Conservation (phyloP, 2,888 invertebrate genomes). For the Dicranocentrus wangi region DNA sequence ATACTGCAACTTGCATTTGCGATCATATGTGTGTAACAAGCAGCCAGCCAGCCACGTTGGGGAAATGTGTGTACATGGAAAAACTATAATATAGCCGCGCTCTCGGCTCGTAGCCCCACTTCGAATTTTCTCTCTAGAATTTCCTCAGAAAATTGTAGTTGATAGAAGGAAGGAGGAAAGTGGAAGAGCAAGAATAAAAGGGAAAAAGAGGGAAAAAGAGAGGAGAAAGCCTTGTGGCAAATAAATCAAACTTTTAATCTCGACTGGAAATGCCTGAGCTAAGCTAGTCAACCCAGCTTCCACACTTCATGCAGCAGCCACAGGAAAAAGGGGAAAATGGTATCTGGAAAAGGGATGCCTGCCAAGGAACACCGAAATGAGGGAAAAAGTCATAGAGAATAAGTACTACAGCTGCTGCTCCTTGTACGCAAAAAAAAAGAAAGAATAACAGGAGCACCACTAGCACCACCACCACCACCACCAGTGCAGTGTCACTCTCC, state of each 20-base stretch:
- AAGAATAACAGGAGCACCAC: constrained; percentile 34
- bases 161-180: constrained; percentile 33
- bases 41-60: neutral
- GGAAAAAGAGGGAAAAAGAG: constrained; percentile 50
- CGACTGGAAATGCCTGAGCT: constrained; percentile 72
- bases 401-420: constrained; percentile 58
- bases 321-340: constrained; percentile 35
- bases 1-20: constrained; percentile 36
- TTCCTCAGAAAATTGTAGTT: constrained; percentile 50
- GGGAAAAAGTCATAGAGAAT: constrained; percentile 59
- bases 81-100: too few relatives aligned
- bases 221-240: constrained; percentile 70
- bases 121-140: constrained; percentile 35
- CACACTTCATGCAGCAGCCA: constrained; percentile 28
- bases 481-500: constrained; percentile 46
- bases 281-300: constrained; percentile 66
- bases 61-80: too few relatives aligned
- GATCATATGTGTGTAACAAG: constrained; percentile 32
- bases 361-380: constrained; percentile 57
- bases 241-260: constrained; percentile 73
- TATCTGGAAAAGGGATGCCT: constrained; percentile 50
- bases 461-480: too few relatives aligned
- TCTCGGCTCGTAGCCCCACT: too few relatives aligned
- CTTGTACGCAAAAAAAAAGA: constrained; percentile 52
- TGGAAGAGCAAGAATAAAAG: constrained; percentile 22